A percentile compares a stretch with the other conserved stretches of the same genome.
Evolutionary conservation across 92 coral and sea anemone species (phyloP).

Genomic region (Blastomussa wellsi): DNA sequence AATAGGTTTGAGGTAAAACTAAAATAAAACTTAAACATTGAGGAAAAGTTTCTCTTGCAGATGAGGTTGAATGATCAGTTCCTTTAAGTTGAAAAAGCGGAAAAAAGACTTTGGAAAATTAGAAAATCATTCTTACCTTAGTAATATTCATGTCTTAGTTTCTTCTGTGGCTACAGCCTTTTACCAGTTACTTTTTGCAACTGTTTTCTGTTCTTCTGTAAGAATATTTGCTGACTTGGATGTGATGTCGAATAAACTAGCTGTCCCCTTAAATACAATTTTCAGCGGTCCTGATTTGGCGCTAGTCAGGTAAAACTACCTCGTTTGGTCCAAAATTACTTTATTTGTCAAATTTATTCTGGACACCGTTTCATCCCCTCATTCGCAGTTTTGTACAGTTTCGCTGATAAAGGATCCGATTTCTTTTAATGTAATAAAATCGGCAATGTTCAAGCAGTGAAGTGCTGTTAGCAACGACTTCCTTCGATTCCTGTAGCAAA

Average conservation of each 20-base stretch:
- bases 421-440: not conserved
- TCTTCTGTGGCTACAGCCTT: not conserved
- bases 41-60: too few species aligned
- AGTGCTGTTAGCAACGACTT: not conserved
- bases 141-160: not conserved
- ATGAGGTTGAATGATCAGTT: too few species aligned
- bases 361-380: slow-evolving; percentile 5
- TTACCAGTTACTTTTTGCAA: not conserved
- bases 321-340: not conserved
- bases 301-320: slow-evolving; percentile 2
- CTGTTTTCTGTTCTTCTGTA: not conserved
- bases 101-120: not conserved
- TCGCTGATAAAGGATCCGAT: not conserved
- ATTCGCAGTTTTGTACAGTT: not conserved
- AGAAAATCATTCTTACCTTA: not conserved
- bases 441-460: not conserved
- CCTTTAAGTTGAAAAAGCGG: not conserved
- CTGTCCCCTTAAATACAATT: slow-evolving; percentile 14
- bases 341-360: slow-evolving; percentile 1
- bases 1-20: not conserved
- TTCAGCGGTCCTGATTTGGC: slow-evolving; percentile 21
- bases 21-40: too few species aligned
- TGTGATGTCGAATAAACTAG: not conserved
- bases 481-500: not conserved
- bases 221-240: not conserved